Evolutionary conservation across 2,797 vertebrate species (phyloP).

Genomic region (Hybognathus amarus): DNA sequence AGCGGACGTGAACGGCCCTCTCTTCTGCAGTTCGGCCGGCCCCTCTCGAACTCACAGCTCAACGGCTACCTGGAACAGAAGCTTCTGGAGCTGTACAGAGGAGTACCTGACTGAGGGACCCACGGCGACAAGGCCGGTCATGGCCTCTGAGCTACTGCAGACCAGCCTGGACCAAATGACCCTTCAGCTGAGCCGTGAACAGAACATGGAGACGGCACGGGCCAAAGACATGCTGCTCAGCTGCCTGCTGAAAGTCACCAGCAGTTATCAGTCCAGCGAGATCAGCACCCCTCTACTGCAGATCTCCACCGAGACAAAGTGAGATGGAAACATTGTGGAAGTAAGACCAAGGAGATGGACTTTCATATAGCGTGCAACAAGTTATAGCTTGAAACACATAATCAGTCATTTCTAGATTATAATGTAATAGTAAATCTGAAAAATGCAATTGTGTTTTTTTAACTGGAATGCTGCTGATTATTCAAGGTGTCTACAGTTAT

Average conservation of each 20-base stretch:
- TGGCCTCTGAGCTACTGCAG: constrained; percentile 90
- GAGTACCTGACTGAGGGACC: constrained; percentile 78
- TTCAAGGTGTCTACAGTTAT: neutral
- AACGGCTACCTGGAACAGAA: constrained; percentile 95
- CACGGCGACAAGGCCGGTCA: constrained; percentile 76
- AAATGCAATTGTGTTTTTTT: neutral
- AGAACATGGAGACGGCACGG: constrained; percentile 87
- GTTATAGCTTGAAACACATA: neutral
- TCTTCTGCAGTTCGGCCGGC: constrained; percentile 84
- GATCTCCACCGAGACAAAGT: constrained; percentile 82
- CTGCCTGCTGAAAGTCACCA: constrained; percentile 86
- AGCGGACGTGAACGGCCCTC: constrained; percentile 84
- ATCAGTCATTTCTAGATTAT: neutral
- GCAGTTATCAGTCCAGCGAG: constrained; percentile 86
- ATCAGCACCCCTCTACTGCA: constrained; percentile 94
- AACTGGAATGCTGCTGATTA: neutral
- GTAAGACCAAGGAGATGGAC: neutral
- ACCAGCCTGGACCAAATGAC: constrained; percentile 93
- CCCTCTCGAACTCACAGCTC: constrained; percentile 90
- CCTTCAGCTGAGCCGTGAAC: constrained; percentile 87
- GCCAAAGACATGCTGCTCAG: constrained; percentile 95
- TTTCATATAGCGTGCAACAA: neutral
- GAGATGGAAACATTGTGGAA: neutral
- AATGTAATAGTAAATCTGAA: neutral
- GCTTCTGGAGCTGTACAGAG: constrained; percentile 89